These are phyloP conservation scores for Auanema freiburgensis DNA, from an alignment of 2,888 invertebrate genomes.

Conservation along the genomic window DNA sequence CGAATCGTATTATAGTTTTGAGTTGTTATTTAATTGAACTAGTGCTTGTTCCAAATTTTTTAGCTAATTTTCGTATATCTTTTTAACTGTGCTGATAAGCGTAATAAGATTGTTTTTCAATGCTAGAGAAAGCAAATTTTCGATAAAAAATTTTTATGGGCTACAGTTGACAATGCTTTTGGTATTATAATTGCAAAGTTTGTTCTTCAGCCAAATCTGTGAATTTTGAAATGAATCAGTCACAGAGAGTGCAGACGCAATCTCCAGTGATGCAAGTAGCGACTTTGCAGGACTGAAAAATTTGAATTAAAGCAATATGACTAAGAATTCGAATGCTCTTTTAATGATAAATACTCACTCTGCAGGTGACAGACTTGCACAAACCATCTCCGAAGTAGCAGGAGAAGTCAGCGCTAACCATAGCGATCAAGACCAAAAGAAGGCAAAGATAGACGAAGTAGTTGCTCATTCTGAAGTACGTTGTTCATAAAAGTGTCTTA, in stretches of 20 bases:
- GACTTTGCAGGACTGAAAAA: constrained; percentile 41
- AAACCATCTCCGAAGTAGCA: constrained; percentile 41
- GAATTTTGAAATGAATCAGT: constrained; percentile 1
- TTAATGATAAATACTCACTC: constrained; percentile 25
- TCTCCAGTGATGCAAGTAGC: constrained; percentile 45
- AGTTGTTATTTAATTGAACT: constrained; percentile 2
- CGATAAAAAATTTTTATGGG: too few species aligned
- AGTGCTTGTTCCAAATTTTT: background rate
- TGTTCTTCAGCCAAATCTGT: too few species aligned
- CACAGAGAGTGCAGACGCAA: constrained; percentile 44
- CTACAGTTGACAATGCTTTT: constrained; percentile 1
- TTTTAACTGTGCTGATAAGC: background rate
- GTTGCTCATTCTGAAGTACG: constrained; percentile 18
- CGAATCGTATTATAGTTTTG: constrained; percentile 15
- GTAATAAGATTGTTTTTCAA: too few species aligned
- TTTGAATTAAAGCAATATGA: too few species aligned
- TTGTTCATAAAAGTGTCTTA: too few species aligned
- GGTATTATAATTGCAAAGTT: background rate
- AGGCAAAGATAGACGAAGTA: constrained; percentile 22
- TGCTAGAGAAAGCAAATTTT: too few species aligned
- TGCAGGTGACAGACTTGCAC: constrained; percentile 45
- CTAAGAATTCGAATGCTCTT: too few species aligned
- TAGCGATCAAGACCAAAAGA: constrained; percentile 34
- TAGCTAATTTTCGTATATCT: background rate
- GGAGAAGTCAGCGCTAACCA: constrained; percentile 44